phyloP scores from a whole-genome alignment of 2,113 vertebrate genomes.

The Synchiropus splendidus region DNA sequence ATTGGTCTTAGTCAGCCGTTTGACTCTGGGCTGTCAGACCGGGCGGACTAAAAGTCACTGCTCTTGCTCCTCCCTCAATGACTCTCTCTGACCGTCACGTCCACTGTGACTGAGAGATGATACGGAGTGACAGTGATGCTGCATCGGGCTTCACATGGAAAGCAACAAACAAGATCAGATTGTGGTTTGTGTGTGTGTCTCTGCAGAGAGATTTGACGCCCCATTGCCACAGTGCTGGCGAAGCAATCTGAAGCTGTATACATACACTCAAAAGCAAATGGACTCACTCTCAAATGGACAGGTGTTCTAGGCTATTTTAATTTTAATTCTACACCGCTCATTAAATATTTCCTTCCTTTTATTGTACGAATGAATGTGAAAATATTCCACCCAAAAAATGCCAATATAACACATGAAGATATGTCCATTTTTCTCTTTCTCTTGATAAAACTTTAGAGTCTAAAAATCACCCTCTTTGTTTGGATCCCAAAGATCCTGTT shows the following conservation, averaged over 20 bases:
- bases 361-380: no score
- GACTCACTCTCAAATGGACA: no score
- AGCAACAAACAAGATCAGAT: slow-evolving; percentile 9
- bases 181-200: slow-evolving; percentile 24
- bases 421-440: no score
- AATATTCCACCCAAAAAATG: no score
- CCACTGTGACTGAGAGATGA: slow-evolving; percentile 14
- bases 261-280: slow-evolving; percentile 25
- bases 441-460: no score
- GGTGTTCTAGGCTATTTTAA: no score
- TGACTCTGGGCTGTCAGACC: slow-evolving; percentile 12
- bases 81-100: slow-evolving; percentile 22
- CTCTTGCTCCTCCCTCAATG: slow-evolving; percentile 20
- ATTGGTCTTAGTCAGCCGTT: slow-evolving; percentile 36
- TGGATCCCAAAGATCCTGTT: no score
- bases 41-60: slow-evolving; percentile 20
- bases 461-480: no score
- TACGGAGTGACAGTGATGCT: slow-evolving; percentile 26
- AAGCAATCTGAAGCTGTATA: slow-evolving; percentile 3
- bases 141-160: slow-evolving; percentile 10
- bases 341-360: no score
- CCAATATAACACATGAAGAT: no score
- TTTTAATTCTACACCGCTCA: no score
- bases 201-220: slow-evolving; percentile 27
- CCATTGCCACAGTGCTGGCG: slow-evolving; percentile 1